A percentile compares a stretch with the other conserved stretches of the same genome.
phyloP scores from a whole-genome alignment of 2,888 invertebrate genomes.

The Psylliodes chrysocephalus region DNA sequence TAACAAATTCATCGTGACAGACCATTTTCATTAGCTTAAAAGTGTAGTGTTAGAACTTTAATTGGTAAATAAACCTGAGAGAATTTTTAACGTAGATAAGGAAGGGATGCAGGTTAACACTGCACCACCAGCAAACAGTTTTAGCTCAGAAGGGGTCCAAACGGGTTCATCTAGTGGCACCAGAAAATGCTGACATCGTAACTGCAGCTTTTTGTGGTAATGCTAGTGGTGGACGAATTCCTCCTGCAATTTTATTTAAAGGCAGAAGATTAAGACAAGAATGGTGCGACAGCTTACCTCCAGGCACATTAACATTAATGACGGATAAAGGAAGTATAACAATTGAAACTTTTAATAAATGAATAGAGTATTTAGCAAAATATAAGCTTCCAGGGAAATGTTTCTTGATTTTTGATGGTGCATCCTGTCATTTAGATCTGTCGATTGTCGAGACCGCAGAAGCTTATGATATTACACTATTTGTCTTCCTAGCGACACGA shows the following conservation, averaged over 20 bases:
- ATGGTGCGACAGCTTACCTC: too few species aligned
- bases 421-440: too few species aligned
- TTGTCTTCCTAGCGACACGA: too few species aligned
- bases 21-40: constrained; percentile 8
- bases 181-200: background rate
- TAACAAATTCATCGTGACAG: background rate
- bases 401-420: too few species aligned
- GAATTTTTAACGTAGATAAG: constrained; percentile 51
- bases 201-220: background rate
- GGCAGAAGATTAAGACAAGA: background rate
- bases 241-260: background rate
- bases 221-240: background rate
- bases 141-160: constrained; percentile 47
- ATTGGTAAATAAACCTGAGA: constrained; percentile 28
- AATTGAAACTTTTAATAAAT: too few species aligned
- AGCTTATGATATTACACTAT: too few species aligned
- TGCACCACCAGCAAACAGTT: constrained; percentile 50
- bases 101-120: constrained; percentile 49
- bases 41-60: background rate
- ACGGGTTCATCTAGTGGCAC: constrained; percentile 11
- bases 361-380: too few species aligned
- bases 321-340: too few species aligned
- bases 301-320: too few species aligned
- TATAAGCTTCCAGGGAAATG: too few species aligned
- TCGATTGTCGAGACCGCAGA: too few species aligned